A percentile compares a stretch with the other conserved stretches of the same genome.
Conservation (phyloP, 2,113 vertebrate genomes). For the Aramus guarauna region DNA sequence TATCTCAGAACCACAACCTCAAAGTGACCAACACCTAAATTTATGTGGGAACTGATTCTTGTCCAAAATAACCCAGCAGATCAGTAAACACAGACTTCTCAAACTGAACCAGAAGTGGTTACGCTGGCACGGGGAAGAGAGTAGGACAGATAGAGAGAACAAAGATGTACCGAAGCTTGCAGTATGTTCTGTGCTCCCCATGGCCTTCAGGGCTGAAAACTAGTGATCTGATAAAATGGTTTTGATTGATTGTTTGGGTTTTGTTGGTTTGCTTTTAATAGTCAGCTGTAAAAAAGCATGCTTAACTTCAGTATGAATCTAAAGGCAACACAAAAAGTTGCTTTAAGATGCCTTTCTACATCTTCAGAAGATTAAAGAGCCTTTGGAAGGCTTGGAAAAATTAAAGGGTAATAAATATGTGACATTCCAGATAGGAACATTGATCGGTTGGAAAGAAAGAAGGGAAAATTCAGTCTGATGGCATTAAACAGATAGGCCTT, state of each 20-base stretch:
- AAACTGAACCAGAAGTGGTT: not conserved
- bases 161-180: not conserved
- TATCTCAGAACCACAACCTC: not conserved
- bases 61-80: not conserved
- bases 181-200: not conserved
- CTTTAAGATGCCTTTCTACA: not conserved
- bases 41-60: not conserved
- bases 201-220: not conserved
- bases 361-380: not conserved
- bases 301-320: not conserved
- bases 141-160: not conserved
- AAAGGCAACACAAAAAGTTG: not conserved
- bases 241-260: not conserved
- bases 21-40: not conserved
- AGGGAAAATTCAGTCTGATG: not conserved
- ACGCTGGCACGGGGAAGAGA: not conserved
- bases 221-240: not conserved
- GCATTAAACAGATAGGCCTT: not conserved
- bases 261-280: not conserved
- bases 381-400: not conserved
- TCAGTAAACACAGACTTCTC: not conserved
- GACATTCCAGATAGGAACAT: not conserved
- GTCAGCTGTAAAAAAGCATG: not conserved
- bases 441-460: not conserved
- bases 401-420: not conserved